A percentile compares a stretch with the other conserved stretches of the same genome.
Conservation (phyloP, 2,888 invertebrate genomes). For the Andrena hattorfiana region DNA sequence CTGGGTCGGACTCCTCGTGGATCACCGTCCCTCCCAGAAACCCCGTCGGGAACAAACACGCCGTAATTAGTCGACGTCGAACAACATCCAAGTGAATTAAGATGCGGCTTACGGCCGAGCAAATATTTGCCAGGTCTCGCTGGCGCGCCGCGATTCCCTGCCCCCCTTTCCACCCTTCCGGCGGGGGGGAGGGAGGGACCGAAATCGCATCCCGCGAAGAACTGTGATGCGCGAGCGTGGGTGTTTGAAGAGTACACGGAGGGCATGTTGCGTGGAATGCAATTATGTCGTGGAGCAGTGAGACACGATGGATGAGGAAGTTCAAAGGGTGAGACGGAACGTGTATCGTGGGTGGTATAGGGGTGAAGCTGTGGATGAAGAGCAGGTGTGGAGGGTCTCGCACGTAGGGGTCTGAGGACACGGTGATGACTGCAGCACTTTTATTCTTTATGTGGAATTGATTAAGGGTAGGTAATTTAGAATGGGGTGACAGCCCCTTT, state of each 20-base stretch:
- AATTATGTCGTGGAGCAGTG: slow-evolving; percentile 2
- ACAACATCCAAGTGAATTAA: slow-evolving; percentile 48
- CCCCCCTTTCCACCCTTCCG: not conserved
- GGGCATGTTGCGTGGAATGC: not conserved
- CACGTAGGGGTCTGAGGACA: no score
- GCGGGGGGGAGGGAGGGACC: no score
- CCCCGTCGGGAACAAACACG: slow-evolving; percentile 33
- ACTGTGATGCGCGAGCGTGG: not conserved
- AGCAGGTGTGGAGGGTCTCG: no score
- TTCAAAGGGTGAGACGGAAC: no score
- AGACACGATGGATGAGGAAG: not conserved
- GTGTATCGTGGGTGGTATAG: no score
- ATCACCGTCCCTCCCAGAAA: slow-evolving; percentile 2
- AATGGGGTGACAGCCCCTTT: no score
- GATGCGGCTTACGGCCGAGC: slow-evolving; percentile 37
- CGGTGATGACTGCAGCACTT: no score
- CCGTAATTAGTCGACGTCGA: slow-evolving; percentile 47
- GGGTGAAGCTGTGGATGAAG: no score
- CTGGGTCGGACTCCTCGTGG: not conserved
- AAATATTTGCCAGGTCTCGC: slow-evolving; percentile 39
- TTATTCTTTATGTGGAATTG: no score
- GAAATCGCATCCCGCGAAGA: slow-evolving; percentile 12
- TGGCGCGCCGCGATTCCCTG: not conserved
- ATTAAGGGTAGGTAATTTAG: no score
- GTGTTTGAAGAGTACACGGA: not conserved